Evolutionary conservation across 2,797 vertebrate species (phyloP), one percentile per base, ranked within the genome.

Genomic region (Lerista edwardsae): DNA sequence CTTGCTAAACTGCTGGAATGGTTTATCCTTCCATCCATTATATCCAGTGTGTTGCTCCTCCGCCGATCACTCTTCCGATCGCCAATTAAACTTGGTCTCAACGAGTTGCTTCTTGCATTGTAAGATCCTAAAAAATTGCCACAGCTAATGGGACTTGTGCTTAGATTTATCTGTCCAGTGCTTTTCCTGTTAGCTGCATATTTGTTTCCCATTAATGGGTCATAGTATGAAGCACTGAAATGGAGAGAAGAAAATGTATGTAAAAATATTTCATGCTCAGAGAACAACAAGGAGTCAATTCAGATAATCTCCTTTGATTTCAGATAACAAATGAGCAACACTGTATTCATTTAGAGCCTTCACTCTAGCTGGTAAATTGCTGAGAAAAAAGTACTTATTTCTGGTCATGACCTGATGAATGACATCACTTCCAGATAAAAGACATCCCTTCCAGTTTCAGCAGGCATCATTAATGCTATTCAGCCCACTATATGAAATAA

Each of bases 161-260:
- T 97, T 93, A 99, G 95, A 93, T 99, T 99, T 86, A 99, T 97
- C 93, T 99, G 98, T 88, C 99, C 99, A 23, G 98, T 99, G 96
- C 99, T 99, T 93, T 99, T 99, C 93, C 99, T 97, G 91, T 99
- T 99, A 94, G 97, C 96, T 88, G 99, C 98, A 86, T 97, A 98
- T 94, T 99, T 99, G 69, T 97, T 97, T 85, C 98, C 98, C 93
- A 98, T 94, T 82, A 98, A 77, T 76, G 97, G 97, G 84, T 99
- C 98, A 11, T 96, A 97, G 80, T 97, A 94, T 1, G 98, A 97
- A 77, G 97, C 95, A 94, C 99, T 99, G 89, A 31, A 93, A 90
- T 14, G 85, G 85, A 83, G 2, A 17, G 36, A 89, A 74, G 79
- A 69, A 39, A 51, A n/a, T n/a, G 34, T 31, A 80, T 3, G 34